Conservation (phyloP, 30 jellyfish, hydroid and myxozoan genomes). For the Aurelia sp. region DNA sequence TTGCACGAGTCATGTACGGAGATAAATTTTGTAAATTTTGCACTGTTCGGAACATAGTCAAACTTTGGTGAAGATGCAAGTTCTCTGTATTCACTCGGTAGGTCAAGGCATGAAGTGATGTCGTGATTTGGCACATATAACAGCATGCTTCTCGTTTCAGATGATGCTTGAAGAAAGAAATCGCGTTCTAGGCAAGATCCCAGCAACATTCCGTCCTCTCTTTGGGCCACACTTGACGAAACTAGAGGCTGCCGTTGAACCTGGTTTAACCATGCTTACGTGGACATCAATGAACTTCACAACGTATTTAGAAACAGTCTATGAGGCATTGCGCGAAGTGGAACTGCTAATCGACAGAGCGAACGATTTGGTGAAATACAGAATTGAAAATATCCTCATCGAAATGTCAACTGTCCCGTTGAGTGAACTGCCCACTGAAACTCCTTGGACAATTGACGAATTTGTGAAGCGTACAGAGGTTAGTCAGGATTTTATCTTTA, state of each 20-base stretch:
- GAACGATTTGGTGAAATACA: slow-evolving; percentile 72
- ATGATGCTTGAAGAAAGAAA: slow-evolving; percentile 77
- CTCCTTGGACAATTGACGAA: slow-evolving; percentile 90
- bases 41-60: too few species aligned
- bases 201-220: slow-evolving; percentile 69
- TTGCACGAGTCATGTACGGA: too few species aligned
- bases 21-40: too few species aligned
- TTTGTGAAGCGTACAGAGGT: slow-evolving; percentile 80
- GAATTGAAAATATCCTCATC: slow-evolving; percentile 74
- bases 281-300: slow-evolving; percentile 89
- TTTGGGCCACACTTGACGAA: slow-evolving; percentile 88
- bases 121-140: too few species aligned
- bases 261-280: slow-evolving; percentile 91
- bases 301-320: slow-evolving; percentile 74
- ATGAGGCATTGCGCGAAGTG: slow-evolving; percentile 81
- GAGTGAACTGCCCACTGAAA: slow-evolving; percentile 77
- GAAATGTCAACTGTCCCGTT: slow-evolving; percentile 71
- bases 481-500: not conserved
- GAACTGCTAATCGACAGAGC: slow-evolving; percentile 89
- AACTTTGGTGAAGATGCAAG: too few species aligned
- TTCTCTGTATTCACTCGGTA: too few species aligned
- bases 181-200: slow-evolving; percentile 72
- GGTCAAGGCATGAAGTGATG: too few species aligned
- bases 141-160: slow-evolving; percentile 23
- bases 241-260: slow-evolving; percentile 92